Evolutionary conservation across 2,797 vertebrate genomes (phyloP).

Genomic region (Galagoides demidoff): DNA sequence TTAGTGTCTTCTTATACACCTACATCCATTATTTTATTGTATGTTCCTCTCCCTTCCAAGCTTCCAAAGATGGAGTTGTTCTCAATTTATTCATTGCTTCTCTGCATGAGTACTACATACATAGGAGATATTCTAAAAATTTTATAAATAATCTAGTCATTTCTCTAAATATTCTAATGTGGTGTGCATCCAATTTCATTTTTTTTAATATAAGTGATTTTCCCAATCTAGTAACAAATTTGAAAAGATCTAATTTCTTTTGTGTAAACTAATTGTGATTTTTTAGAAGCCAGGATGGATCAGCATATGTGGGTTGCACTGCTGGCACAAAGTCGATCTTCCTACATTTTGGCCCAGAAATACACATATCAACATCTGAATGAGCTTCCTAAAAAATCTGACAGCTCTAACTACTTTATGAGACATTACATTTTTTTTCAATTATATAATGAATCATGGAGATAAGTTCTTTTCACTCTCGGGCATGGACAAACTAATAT

Average conservation of each 20-base stretch:
- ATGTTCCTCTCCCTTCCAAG: background rate
- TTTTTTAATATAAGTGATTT: conserved; percentile 61
- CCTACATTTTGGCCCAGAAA: conserved; percentile 71
- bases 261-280: conserved; percentile 53
- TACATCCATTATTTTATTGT: background rate
- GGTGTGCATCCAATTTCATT: background rate
- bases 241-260: conserved; percentile 64
- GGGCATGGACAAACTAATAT: background rate
- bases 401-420: conserved; percentile 37
- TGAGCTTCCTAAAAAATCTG: conserved; percentile 73
- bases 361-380: conserved; percentile 75
- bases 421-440: conserved; percentile 10
- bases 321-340: conserved; percentile 61
- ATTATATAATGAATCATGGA: conserved; percentile 57
- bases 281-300: conserved; percentile 63
- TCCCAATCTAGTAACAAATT: conserved; percentile 55
- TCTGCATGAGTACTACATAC: background rate
- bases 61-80: background rate
- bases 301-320: conserved; percentile 46
- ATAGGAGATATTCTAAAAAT: conserved; percentile 20
- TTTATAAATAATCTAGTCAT: background rate
- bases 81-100: background rate
- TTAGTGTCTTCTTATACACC: background rate
- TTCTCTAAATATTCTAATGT: conserved; percentile 39
- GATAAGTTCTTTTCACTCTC: conserved; percentile 3